Percentiles rank a stretch among this genome's conserved stretches.
phyloP scores from a whole-genome alignment of 2,797 vertebrate species.

The Scleropages formosus region DNA sequence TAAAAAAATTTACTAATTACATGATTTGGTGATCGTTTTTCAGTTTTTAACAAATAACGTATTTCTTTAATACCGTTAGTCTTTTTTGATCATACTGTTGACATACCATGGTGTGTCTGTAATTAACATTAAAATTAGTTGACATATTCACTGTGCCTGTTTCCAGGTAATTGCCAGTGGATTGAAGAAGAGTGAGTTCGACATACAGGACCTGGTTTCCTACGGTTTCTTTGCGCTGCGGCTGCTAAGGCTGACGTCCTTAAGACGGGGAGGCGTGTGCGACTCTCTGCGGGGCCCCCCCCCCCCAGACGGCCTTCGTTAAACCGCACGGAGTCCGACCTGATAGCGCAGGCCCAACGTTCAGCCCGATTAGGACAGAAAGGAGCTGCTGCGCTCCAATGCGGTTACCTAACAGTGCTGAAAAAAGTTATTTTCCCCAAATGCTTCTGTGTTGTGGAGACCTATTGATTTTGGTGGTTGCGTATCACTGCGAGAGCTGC shows the following conservation, averaged over 20 bases:
- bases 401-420: constrained; percentile 59
- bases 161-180: no score
- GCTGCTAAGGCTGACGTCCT: constrained; percentile 38
- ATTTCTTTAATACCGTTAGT: no score
- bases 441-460: constrained; percentile 61
- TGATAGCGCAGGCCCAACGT: neutral
- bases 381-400: constrained; percentile 45
- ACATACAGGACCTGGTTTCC: constrained; percentile 16
- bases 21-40: no score
- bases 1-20: no score
- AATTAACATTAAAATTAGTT: no score
- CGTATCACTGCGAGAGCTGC: constrained; percentile 54
- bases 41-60: no score
- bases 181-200: neutral
- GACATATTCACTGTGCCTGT: no score
- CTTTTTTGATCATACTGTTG: no score
- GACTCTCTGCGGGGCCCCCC: neutral
- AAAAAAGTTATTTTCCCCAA: constrained; percentile 36
- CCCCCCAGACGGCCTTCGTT: neutral
- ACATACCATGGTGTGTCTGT: no score
- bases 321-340: constrained; percentile 9
- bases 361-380: constrained; percentile 21
- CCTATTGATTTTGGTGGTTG: constrained; percentile 67
- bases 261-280: constrained; percentile 36
- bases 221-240: constrained; percentile 10